Percentiles rank a stretch among this genome's conserved stretches.
Conservation (phyloP, 1,140 invertebrate species). For the Coelopa frigida region DNA sequence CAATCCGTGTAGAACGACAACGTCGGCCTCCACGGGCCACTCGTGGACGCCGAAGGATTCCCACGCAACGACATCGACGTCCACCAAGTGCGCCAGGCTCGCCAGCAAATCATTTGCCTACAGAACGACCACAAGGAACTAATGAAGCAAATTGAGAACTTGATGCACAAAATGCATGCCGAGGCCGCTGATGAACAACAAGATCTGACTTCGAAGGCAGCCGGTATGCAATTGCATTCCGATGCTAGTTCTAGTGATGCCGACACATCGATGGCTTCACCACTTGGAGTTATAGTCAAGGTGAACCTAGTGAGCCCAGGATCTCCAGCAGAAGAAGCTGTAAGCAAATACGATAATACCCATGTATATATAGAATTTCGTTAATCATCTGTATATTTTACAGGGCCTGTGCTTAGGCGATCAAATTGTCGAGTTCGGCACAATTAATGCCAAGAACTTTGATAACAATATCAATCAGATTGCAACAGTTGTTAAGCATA, state of each 20-base stretch:
- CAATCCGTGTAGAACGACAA: slow-evolving; percentile 56
- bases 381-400: slow-evolving; percentile 46
- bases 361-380: background rate
- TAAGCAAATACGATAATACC: slow-evolving; percentile 46
- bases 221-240: slow-evolving; percentile 14
- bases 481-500: slow-evolving; percentile 64
- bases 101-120: slow-evolving; percentile 83
- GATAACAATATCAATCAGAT: slow-evolving; percentile 57
- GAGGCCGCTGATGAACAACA: slow-evolving; percentile 28
- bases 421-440: slow-evolving; percentile 75
- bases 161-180: slow-evolving; percentile 51
- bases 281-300: slow-evolving; percentile 56
- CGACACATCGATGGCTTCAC: background rate
- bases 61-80: slow-evolving; percentile 86
- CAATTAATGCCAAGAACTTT: slow-evolving; percentile 68
- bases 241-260: background rate
- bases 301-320: slow-evolving; percentile 64
- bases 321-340: slow-evolving; percentile 75
- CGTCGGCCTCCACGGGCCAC: slow-evolving; percentile 77
- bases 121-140: slow-evolving; percentile 82
- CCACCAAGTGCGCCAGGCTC: slow-evolving; percentile 78
- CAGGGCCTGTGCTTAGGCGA: slow-evolving; percentile 73
- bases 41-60: slow-evolving; percentile 81
- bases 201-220: slow-evolving; percentile 5
- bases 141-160: slow-evolving; percentile 77